Conservation (phyloP, 1,140 invertebrate species). For the Ephestia elutella region DNA sequence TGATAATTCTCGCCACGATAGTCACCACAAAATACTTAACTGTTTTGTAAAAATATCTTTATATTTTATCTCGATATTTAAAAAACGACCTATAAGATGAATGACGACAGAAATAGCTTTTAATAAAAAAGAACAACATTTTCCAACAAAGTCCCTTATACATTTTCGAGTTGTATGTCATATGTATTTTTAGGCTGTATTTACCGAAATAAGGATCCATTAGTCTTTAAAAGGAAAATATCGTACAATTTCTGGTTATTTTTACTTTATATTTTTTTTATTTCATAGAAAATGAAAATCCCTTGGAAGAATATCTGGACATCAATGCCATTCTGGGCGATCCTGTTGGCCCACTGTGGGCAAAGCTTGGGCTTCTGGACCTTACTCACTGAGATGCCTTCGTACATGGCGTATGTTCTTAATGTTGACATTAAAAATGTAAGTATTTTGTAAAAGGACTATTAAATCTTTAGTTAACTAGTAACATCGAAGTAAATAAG, state of each 20-base stretch:
- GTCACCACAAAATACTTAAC: no score
- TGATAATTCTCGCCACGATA: no score
- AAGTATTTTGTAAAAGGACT: no score
- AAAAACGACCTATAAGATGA: no score
- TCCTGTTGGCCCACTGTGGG: conserved; percentile 86
- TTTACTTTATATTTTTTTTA: not conserved
- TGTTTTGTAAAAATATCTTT: not conserved
- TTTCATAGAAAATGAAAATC: conserved; percentile 69
- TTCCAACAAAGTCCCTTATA: no score
- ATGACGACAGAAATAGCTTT: not conserved
- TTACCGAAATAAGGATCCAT: not conserved
- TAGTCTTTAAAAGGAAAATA: not conserved
- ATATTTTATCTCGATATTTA: no score
- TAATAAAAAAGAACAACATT: no score
- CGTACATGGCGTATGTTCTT: conserved; percentile 89
- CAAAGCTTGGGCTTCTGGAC: conserved; percentile 96
- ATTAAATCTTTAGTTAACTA: no score
- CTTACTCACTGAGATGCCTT: conserved; percentile 91
- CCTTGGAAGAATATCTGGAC: conserved; percentile 87
- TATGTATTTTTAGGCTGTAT: no score
- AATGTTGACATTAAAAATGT: conserved; percentile 82
- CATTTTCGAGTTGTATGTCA: no score
- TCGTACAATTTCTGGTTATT: no score
- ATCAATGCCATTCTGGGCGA: conserved; percentile 87
- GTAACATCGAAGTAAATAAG: no score